Evolutionary conservation across 2,797 vertebrate genomes (phyloP).

Genomic region (Pagetopsis macropterus): DNA sequence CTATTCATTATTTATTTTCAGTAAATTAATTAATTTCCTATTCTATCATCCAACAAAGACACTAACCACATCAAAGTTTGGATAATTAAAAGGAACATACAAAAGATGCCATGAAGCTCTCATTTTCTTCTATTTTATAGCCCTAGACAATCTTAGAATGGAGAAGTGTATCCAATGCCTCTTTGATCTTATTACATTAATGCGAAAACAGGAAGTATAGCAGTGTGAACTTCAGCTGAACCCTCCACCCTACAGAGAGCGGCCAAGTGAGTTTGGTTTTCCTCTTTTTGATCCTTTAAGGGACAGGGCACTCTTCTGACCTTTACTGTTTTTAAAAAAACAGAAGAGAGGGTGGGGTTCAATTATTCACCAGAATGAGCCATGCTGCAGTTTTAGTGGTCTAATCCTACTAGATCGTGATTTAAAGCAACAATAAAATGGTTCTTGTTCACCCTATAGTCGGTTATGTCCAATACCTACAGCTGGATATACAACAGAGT

Average conservation of each 20-base stretch:
- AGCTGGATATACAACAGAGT: not conserved
- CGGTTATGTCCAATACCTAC: not conserved
- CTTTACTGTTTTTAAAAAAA: slow-evolving; percentile 28
- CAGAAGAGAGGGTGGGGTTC: not conserved
- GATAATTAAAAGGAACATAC: not conserved
- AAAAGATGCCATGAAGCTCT: not conserved
- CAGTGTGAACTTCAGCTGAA: slow-evolving; percentile 35
- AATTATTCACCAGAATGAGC: not conserved
- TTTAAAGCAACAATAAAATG: no score
- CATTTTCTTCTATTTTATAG: not conserved
- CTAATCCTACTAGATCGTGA: no score
- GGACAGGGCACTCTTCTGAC: slow-evolving; percentile 22
- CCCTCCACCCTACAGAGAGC: slow-evolving; percentile 12
- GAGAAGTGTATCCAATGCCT: not conserved
- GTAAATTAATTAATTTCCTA: not conserved
- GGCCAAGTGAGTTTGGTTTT: slow-evolving; percentile 4
- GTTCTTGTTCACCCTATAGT: no score
- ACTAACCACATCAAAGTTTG: not conserved
- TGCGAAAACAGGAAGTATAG: slow-evolving; percentile 40
- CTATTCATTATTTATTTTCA: no score
- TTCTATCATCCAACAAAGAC: not conserved
- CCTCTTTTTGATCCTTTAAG: not conserved
- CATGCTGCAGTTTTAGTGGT: no score
- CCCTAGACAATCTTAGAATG: not conserved
- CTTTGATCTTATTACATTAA: slow-evolving; percentile 26